phyloP scores from a whole-genome alignment of 2,797 vertebrate species.

The Phrynocephalus guinanensis region DNA sequence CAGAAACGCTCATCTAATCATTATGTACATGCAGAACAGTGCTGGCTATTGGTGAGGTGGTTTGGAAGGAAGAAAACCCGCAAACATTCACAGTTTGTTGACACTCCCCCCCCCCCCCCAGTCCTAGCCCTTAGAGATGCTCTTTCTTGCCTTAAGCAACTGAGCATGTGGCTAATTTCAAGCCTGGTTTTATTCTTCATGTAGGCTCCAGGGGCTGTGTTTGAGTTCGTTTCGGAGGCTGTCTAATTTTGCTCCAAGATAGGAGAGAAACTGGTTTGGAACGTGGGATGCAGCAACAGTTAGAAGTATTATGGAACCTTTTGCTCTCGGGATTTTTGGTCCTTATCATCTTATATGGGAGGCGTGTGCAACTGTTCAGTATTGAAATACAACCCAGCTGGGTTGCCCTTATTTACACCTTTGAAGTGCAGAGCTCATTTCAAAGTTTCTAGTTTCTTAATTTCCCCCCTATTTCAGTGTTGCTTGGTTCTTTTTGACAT shows the following conservation, averaged over 20 bases:
- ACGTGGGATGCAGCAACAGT: background rate
- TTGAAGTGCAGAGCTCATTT: background rate
- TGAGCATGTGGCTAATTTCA: background rate
- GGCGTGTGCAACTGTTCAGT: slow-evolving; percentile 18
- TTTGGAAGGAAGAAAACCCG: background rate
- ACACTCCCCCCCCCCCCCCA: background rate
- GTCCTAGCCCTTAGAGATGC: background rate
- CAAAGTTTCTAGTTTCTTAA: background rate
- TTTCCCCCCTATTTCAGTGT: background rate
- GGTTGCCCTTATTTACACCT: slow-evolving; percentile 22
- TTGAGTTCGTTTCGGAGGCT: background rate
- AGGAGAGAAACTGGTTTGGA: background rate
- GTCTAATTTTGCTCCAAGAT: background rate
- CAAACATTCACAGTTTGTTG: background rate
- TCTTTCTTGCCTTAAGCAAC: background rate
- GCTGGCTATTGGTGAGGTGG: background rate
- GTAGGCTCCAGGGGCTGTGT: background rate
- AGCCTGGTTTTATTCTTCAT: background rate
- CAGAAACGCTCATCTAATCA: too few species aligned
- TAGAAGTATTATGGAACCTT: slow-evolving; percentile 1
- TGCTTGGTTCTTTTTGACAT: background rate
- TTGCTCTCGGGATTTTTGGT: slow-evolving; percentile 16
- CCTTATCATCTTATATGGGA: slow-evolving; percentile 33
- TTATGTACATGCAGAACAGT: background rate
- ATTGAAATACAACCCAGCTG: background rate